These are phyloP conservation scores for Fistularia commersonii DNA, from an alignment of 2,797 vertebrate genomes.

Conservation along the genomic window DNA sequence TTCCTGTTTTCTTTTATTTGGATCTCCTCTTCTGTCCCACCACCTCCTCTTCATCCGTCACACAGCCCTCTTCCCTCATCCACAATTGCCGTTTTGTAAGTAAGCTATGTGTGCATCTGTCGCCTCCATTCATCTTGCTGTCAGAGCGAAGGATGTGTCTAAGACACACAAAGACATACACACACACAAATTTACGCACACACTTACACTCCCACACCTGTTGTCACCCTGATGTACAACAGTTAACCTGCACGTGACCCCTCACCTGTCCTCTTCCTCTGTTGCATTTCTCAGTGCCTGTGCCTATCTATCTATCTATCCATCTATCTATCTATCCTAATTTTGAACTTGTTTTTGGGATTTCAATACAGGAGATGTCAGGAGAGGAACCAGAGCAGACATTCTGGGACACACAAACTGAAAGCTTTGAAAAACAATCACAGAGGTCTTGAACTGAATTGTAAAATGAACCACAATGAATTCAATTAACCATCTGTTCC, in stretches of 20 bases:
- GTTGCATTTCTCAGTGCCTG: slow-evolving; percentile 28
- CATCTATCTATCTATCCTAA: neutral
- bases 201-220: slow-evolving; percentile 44
- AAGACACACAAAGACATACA: slow-evolving; percentile 1
- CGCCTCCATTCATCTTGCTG: slow-evolving; percentile 43
- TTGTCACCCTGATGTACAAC: slow-evolving; percentile 22
- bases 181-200: neutral
- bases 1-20: no score
- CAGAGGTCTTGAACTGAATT: no score
- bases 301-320: slow-evolving; percentile 2
- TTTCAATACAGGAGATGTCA: no score
- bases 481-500: no score
- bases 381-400: no score
- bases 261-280: slow-evolving; percentile 35
- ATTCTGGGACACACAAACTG: no score
- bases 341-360: no score
- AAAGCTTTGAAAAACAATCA: no score
- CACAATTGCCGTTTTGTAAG: slow-evolving; percentile 14
- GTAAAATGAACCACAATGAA: no score
- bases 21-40: no score
- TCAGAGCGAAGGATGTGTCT: slow-evolving; percentile 32
- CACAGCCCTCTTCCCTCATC: neutral
- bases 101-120: slow-evolving; percentile 52
- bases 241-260: slow-evolving; percentile 18
- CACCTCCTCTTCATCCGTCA: no score